Evolutionary conservation across 2,888 invertebrate species (phyloP).

Genomic region (Argyresthia albistria): DNA sequence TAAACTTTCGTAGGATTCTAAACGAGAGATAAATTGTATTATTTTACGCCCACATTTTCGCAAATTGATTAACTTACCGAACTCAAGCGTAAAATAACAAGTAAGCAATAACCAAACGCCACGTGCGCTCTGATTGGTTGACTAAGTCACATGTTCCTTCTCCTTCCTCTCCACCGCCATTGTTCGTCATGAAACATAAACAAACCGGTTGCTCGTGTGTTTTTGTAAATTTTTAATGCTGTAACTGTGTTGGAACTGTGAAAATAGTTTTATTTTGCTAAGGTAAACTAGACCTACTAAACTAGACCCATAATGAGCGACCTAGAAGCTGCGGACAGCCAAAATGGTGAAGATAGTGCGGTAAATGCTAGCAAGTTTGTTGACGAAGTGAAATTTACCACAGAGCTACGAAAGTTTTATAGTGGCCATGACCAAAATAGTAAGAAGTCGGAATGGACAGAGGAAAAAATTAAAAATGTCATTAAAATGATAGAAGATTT

Average conservation of each 20-base stretch:
- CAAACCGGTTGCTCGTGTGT: constrained; percentile 5
- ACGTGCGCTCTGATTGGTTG: constrained; percentile 5
- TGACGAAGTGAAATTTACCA: neutral
- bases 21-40: neutral
- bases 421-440: constrained; percentile 4
- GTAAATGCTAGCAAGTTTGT: constrained; percentile 7
- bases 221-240: constrained; percentile 2
- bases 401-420: constrained; percentile 3
- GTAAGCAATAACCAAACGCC: constrained; percentile 8
- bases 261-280: constrained; percentile 1
- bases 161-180: constrained; percentile 7
- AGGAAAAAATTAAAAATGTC: constrained; percentile 3
- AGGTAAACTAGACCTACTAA: neutral
- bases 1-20: too few species aligned
- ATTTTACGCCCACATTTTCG: neutral
- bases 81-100: constrained; percentile 6
- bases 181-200: constrained; percentile 6
- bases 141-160: neutral
- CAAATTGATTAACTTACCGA: constrained; percentile 2
- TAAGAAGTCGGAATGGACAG: constrained; percentile 4
- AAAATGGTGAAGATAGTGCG: constrained; percentile 7
- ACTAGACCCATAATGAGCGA: constrained; percentile 5
- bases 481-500: constrained; percentile 2
- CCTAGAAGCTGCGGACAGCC: constrained; percentile 6
- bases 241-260: constrained; percentile 3